Percentiles rank a stretch among this genome's conserved stretches.
phyloP scores from a whole-genome alignment of 2,113 vertebrate genomes.

The mouse (Mus musculus) region DNA sequence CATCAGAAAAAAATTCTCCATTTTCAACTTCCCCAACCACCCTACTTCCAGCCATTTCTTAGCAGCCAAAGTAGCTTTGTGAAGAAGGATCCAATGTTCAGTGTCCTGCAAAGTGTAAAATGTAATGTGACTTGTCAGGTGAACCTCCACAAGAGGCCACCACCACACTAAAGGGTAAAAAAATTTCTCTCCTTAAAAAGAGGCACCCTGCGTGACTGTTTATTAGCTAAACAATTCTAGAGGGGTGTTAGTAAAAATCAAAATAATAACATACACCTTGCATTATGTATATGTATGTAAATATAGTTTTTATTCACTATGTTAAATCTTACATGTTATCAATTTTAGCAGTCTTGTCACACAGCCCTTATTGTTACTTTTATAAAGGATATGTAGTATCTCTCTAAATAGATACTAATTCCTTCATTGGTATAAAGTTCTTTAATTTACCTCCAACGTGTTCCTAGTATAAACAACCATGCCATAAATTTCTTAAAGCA shows the following conservation, averaged over 20 bases:
- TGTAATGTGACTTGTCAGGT: neutral
- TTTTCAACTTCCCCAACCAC: conserved; percentile 5
- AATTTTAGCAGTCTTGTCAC: conserved; percentile 15
- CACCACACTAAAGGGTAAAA: neutral
- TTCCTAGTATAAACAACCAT: conserved; percentile 45
- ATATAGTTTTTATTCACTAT: conserved; percentile 1
- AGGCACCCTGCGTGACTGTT: neutral
- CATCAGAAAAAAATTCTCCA: neutral
- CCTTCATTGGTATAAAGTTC: neutral
- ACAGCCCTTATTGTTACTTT: neutral
- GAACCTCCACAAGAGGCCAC: neutral
- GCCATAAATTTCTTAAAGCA: neutral
- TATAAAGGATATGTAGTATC: neutral
- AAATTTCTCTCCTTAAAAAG: conserved; percentile 8
- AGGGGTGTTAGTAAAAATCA: conserved; percentile 30
- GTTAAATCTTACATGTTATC: conserved; percentile 28
- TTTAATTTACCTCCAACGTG: conserved; percentile 46
- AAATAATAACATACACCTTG: neutral
- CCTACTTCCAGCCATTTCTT: conserved; percentile 26
- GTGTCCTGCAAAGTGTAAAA: neutral
- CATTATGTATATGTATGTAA: neutral
- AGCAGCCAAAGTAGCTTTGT: neutral
- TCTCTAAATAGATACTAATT: neutral
- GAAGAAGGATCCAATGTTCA: neutral
- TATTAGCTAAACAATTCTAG: neutral